These are phyloP conservation scores for Centropus bengalensis DNA, from an alignment of 2,113 vertebrate species.

Conservation along the genomic window DNA sequence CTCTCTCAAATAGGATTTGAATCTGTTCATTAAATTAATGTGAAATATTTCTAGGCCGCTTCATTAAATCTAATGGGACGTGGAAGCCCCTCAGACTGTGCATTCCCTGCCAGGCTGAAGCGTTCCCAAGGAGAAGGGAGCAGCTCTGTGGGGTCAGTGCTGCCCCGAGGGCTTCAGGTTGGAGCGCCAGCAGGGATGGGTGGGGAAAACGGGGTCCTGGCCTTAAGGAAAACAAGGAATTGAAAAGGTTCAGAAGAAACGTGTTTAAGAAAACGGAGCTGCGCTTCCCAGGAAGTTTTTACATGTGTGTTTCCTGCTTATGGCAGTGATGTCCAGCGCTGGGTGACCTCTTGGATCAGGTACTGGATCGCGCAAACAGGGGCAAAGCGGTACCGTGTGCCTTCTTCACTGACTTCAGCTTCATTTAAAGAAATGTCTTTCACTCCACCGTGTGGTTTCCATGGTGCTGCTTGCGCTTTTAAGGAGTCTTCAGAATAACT, in stretches of 20 bases:
- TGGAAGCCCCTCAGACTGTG: neutral
- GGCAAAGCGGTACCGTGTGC: neutral
- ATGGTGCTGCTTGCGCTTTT: neutral
- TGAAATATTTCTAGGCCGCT: neutral
- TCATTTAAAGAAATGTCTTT: neutral
- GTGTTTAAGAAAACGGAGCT: neutral
- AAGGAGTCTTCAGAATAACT: neutral
- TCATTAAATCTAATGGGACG: neutral
- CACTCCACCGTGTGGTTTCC: neutral
- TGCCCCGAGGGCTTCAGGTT: neutral
- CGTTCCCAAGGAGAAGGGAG: neutral
- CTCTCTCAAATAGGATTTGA: neutral
- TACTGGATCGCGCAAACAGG: neutral
- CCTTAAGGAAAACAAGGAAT: neutral
- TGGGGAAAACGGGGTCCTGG: neutral
- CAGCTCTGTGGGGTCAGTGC: rapidly evolving
- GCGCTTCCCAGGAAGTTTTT: neutral
- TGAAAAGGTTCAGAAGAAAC: neutral
- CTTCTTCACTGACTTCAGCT: neutral
- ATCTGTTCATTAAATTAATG: neutral
- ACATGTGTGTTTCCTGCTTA: neutral
- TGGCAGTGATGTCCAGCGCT: neutral
- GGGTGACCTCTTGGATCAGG: neutral
- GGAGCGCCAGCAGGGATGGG: neutral
- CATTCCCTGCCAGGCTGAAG: neutral